Base-by-base conservation (phyloP, 2,113 vertebrate genomes). In the Gymnarchus niloticus region DNA sequence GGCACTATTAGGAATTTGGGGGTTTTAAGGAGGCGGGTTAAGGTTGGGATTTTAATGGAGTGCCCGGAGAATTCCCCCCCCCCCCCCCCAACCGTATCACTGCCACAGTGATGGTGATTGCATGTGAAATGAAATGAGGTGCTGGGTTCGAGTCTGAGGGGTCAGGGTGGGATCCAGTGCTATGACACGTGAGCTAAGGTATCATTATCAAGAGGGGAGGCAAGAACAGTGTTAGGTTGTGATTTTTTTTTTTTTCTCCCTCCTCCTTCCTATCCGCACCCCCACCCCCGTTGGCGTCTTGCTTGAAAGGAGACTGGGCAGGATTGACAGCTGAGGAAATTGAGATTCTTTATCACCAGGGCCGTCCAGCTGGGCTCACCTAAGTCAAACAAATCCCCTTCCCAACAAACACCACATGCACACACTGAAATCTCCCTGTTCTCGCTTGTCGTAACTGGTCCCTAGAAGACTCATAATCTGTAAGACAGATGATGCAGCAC, bases 321-420 rank as follows among this genome's bases (percentile, higher is more conserved):
- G n/a, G 81, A 87, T 65, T 83, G 83, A 81, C 89, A 86, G 83
- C 88, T 23, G 87, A 90, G 90, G 91, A 93, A 92, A 91, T 93
- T 88, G 91, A 92, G 90, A 90, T 85, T 89, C 87, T 87, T 89
- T 90, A 87, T 89, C 89, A 83, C 84, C 82, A 81, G 88, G 1
- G 2, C 37, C 82, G 52, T 87, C 23, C 82, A 84, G 51, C 52
- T 87, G 87, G 80, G 83, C 81, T 84, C 59, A 83, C 41, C 52
- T 85, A 21, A 56, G 56, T 84, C 73, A 85, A 14, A 80, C 73
- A 80, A 49, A 80, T 78, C 52, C 59, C n/a, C 57, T 78, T 81
- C 44, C n/a, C 23, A 6, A 41, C 25, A 81, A 4, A 59, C 10
- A 19, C 56, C 56, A 59, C 56, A 23, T n/a, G 56, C 23, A n/a